Base-by-base conservation (phyloP, 30 jellyfish, hydroid and myxozoan genomes). In the Cassiopea andromeda region DNA sequence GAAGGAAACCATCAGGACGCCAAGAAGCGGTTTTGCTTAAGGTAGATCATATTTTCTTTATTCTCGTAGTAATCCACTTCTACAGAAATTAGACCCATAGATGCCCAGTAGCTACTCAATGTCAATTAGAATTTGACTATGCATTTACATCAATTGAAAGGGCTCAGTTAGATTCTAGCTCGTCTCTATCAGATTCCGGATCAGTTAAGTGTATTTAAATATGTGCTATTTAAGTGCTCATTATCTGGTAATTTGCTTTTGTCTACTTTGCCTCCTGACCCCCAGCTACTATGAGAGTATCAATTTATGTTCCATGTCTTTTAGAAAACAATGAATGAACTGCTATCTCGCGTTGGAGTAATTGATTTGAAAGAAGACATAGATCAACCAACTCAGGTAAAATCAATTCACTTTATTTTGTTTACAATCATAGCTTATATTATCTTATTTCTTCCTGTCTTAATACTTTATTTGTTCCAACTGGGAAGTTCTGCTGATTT, bases 1-100 rank as follows among this genome's bases (percentile, higher is more conserved):
- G 16, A 80, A 94, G 98, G 97, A 94, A 94, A 47, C 98, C 98
- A 80, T 89, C 98, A 16, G 98, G 98, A 46, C 60, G 98, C 66
- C 98, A 94, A 81, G 98, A 94, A 80, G 98, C 97, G 17, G 49
- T 88, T 75, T 84, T 81, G 80, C 93, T 89, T 8, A 89, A 82
- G 97, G 97, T 89, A 19, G 19, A 89, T 57, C 4, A 59, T 5
- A 15, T 16, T 19, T n/a, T 61, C 46, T 16, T 27, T 43, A 4
- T 46, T 13, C 44, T 19, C 59, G 2, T 6, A 3, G 64, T 54
- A 3, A 27, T 54, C 64, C 64, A 54, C 64, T 54, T 54, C 12
- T 54, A 54, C 12, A 54, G 64, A 54, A 54, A 54, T 3, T 54
- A 54, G 12, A 54, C 38, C 38, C 38, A 27, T 27, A 27, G 38